Evolutionary conservation across 2,113 vertebrate genomes (phyloP).

Genomic region (Tetrax tetrax): DNA sequence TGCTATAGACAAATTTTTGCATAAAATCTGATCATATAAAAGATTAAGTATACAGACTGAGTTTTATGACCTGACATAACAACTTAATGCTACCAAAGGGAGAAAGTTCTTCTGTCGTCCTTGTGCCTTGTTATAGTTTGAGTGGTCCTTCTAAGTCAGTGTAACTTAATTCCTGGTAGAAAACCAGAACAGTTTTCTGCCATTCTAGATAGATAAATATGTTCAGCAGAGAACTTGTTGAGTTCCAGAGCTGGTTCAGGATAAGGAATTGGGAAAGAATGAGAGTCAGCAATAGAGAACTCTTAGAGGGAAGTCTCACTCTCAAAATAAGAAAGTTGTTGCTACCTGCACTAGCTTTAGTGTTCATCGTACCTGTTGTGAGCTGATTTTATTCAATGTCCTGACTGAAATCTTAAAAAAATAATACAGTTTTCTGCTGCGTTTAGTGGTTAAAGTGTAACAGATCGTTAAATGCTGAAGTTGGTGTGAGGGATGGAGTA

Average conservation of each 20-base stretch:
- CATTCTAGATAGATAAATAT: not conserved
- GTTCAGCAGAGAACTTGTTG: not conserved
- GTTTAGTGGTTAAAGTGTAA: not conserved
- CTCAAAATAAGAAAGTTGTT: not conserved
- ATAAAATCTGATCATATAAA: not conserved
- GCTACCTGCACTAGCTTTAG: not conserved
- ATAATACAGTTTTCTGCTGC: fast-evolving
- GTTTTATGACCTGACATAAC: not conserved
- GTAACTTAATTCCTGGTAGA: not conserved
- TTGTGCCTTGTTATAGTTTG: fast-evolving
- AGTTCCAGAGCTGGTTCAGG: not conserved
- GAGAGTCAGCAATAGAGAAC: not conserved
- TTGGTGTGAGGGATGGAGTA: not conserved
- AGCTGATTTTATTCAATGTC: not conserved
- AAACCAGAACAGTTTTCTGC: not conserved
- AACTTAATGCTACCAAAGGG: not conserved
- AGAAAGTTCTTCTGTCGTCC: not conserved
- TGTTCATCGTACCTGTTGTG: not conserved
- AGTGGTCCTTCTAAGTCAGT: not conserved
- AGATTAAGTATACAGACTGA: not conserved
- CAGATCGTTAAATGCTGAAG: not conserved
- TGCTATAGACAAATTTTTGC: not conserved
- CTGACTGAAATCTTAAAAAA: not conserved
- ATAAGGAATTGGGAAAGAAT: not conserved
- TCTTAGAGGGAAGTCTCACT: not conserved